Evolutionary conservation across 2,888 invertebrate genomes (phyloP).

Genomic region (Drosophila melanosoma): DNA sequence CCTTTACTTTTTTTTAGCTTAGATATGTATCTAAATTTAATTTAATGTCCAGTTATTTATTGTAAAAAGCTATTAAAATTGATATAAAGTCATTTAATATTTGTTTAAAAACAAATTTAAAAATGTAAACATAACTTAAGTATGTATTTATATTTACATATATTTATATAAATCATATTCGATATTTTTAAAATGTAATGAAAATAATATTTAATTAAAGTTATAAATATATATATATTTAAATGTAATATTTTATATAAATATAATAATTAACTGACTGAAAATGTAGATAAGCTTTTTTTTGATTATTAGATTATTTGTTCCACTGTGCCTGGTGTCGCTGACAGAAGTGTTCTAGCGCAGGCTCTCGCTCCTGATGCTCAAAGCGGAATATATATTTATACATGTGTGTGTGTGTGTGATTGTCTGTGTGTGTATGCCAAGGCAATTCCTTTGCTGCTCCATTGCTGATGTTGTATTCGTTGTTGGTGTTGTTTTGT

Average conservation of each 20-base stretch:
- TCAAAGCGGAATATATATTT: conserved; percentile 37
- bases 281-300: neutral
- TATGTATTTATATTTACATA: no score
- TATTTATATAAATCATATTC: no score
- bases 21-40: neutral
- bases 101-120: neutral
- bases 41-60: neutral
- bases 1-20: neutral
- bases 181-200: no score
- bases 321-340: conserved; percentile 15
- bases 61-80: neutral
- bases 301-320: no score
- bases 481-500: conserved; percentile 61
- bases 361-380: conserved; percentile 45
- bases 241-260: neutral
- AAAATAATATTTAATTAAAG: no score
- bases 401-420: conserved; percentile 16
- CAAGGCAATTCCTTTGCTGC: conserved; percentile 53
- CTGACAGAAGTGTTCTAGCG: conserved; percentile 33
- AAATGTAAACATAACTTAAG: neutral
- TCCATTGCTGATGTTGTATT: conserved; percentile 42
- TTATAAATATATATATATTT: no score
- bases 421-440: conserved; percentile 26
- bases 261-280: neutral
- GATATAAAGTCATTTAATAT: neutral